These are phyloP conservation scores for Paracanthobrama guichenoti DNA, from an alignment of 2,113 vertebrate genomes.

Conservation along the genomic window DNA sequence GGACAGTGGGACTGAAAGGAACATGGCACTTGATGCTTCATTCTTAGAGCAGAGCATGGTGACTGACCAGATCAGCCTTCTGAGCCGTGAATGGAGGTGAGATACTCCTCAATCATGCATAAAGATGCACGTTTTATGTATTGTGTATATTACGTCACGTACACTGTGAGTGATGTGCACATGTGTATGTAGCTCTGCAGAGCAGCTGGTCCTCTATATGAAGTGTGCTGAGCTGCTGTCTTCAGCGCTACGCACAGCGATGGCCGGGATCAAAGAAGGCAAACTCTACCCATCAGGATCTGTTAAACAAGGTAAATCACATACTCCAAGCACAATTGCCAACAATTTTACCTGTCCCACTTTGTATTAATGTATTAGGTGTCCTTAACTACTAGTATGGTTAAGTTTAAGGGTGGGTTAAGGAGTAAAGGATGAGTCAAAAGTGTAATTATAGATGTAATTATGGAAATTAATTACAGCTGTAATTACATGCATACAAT, in stretches of 20 bases:
- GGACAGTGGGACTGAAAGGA: slow-evolving; percentile 72
- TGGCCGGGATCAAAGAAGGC: slow-evolving; percentile 84
- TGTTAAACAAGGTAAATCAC: slow-evolving; percentile 87
- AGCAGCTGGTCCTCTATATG: slow-evolving; percentile 93
- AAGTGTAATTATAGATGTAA: too few relatives aligned
- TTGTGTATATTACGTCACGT: background rate
- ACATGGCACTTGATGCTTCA: slow-evolving; percentile 68
- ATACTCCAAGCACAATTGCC: too few relatives aligned
- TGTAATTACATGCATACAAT: too few relatives aligned
- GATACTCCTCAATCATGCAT: slow-evolving; percentile 18
- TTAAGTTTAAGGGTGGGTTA: too few relatives aligned
- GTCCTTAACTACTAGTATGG: too few relatives aligned
- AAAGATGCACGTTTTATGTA: background rate
- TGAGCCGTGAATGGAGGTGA: slow-evolving; percentile 94
- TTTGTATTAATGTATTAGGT: too few relatives aligned
- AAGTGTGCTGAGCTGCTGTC: slow-evolving; percentile 92
- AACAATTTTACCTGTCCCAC: too few relatives aligned
- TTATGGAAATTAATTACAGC: too few relatives aligned
- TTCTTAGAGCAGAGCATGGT: slow-evolving; percentile 89
- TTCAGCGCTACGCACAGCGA: slow-evolving; percentile 83
- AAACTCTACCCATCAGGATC: slow-evolving; percentile 86
- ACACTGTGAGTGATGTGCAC: slow-evolving; percentile 6
- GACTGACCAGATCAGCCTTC: slow-evolving; percentile 92
- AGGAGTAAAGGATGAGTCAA: too few relatives aligned
- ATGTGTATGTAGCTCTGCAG: slow-evolving; percentile 80